These are phyloP conservation scores for Eonycteris spelaea DNA, from an alignment of 2,113 vertebrate species.

Conservation along the genomic window DNA sequence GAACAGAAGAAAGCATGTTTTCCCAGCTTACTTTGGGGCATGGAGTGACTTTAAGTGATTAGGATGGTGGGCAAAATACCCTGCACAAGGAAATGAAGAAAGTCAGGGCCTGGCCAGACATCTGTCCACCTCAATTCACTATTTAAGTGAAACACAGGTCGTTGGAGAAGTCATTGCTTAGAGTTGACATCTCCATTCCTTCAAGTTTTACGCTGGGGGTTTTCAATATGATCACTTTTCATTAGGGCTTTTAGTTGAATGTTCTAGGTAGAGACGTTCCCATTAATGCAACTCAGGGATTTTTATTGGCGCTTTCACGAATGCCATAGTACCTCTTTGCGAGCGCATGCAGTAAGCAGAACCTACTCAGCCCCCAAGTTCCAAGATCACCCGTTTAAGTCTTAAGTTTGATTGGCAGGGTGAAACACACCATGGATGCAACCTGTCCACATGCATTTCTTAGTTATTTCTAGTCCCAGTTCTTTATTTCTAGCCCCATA, in stretches of 20 bases:
- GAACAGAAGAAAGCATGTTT: background rate
- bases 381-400: background rate
- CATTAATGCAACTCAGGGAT: background rate
- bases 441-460: background rate
- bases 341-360: rapidly evolving
- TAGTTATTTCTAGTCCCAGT: background rate
- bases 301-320: background rate
- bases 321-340: background rate
- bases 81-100: background rate
- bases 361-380: background rate
- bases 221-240: background rate
- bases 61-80: background rate
- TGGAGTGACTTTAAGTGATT: background rate
- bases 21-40: background rate
- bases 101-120: background rate
- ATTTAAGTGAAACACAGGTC: background rate
- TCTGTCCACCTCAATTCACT: background rate
- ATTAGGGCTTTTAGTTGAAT: background rate
- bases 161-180: background rate
- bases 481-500: background rate
- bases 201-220: background rate
- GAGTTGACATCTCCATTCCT: background rate
- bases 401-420: background rate
- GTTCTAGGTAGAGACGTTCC: background rate
- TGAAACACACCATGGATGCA: background rate